Conservation (phyloP, 2,113 vertebrate species). For the Psilopsiagon aurifrons region DNA sequence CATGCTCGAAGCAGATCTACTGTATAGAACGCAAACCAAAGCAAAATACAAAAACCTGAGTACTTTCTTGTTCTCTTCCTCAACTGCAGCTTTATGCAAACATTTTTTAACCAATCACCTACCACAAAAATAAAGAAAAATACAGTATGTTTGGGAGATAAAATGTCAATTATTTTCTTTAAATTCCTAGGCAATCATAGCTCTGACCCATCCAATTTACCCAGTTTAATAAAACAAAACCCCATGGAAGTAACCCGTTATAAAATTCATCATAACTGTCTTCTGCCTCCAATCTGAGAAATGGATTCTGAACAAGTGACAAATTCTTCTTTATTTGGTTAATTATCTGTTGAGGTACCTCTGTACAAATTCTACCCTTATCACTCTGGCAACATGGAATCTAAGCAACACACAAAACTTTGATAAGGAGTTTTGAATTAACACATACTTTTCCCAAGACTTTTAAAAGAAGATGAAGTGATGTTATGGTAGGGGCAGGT, state of each 20-base stretch:
- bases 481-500: not conserved
- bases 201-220: constrained; percentile 31
- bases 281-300: not conserved
- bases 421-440: not conserved
- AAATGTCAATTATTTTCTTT: constrained; percentile 18
- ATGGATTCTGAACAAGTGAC: not conserved
- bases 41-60: not conserved
- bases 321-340: not conserved
- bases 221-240: constrained; percentile 31
- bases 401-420: not conserved
- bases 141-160: not conserved
- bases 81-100: not conserved
- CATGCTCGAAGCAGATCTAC: not conserved
- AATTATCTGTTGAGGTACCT: not conserved
- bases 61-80: not conserved
- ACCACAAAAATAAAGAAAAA: not conserved
- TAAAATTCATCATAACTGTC: constrained; percentile 12
- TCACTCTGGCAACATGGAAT: not conserved
- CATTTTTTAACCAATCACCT: not conserved
- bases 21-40: not conserved
- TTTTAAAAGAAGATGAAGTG: not conserved
- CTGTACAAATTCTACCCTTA: not conserved
- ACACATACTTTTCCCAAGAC: not conserved
- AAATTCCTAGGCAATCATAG: constrained; percentile 16
- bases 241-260: not conserved